Conservation (phyloP, 2,113 vertebrate species). For the Myotis lucifugus region DNA sequence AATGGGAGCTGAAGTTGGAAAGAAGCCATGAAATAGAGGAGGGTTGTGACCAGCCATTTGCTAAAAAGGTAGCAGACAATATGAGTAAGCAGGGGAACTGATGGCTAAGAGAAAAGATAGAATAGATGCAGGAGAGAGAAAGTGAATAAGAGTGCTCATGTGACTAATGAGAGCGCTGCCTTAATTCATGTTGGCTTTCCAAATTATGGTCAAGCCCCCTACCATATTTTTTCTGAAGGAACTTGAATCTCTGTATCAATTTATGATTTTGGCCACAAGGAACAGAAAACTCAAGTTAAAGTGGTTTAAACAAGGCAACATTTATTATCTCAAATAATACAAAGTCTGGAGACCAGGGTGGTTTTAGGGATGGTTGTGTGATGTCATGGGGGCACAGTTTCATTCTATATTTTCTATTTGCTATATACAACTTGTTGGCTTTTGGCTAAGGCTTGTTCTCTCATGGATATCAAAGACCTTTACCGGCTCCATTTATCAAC, state of each 20-base stretch:
- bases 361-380: not conserved
- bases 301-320: not conserved
- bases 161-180: not conserved
- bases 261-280: not conserved
- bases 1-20: not conserved
- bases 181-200: not conserved
- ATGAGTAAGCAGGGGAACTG: not conserved
- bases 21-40: not conserved
- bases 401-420: not conserved
- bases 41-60: not conserved
- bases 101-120: not conserved
- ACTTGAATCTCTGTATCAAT: not conserved
- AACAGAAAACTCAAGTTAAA: not conserved
- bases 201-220: not conserved
- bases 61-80: not conserved
- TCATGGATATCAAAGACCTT: not conserved
- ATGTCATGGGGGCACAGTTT: not conserved
- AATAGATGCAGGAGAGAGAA: not conserved
- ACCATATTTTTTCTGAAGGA: not conserved
- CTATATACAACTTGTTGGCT: not conserved
- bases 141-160: not conserved
- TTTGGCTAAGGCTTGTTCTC: not conserved
- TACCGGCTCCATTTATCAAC: not conserved
- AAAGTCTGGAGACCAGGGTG: not conserved
- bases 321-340: not conserved